These are phyloP conservation scores for Damaliscus lunatus DNA, from an alignment of 2,113 vertebrate genomes.

Conservation along the genomic window DNA sequence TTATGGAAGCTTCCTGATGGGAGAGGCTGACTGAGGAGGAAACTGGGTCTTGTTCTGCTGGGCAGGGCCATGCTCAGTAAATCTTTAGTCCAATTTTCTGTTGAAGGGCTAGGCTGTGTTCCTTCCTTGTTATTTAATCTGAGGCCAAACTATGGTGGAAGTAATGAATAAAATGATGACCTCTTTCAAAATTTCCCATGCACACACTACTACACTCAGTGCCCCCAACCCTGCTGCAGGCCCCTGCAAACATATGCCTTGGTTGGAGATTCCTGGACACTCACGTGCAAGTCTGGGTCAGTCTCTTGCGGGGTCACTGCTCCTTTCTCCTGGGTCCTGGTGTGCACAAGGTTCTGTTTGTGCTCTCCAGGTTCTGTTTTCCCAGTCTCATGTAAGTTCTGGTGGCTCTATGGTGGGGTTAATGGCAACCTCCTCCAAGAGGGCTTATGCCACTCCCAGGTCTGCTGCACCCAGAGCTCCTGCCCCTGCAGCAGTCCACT, in stretches of 20 bases:
- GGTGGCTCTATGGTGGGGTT: background rate
- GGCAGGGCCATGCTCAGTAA: background rate
- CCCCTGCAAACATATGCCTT: background rate
- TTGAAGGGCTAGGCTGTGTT: background rate
- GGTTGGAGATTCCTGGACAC: background rate
- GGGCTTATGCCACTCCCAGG: background rate
- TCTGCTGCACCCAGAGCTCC: background rate
- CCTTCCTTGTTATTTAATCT: background rate
- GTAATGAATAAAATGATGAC: background rate
- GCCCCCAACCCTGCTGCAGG: background rate
- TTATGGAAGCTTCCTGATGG: background rate
- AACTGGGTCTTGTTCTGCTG: background rate
- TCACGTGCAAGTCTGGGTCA: background rate
- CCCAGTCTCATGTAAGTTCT: fast-evolving
- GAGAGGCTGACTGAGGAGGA: background rate
- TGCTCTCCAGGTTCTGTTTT: background rate
- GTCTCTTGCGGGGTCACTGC: background rate
- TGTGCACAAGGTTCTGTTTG: background rate
- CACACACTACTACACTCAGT: background rate
- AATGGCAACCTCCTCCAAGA: background rate
- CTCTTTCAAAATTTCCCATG: background rate
- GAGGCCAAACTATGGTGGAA: background rate
- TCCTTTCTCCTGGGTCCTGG: background rate
- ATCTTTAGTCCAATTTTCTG: background rate
- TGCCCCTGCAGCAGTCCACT: background rate